phyloP scores from a whole-genome alignment of 2,888 invertebrate species.

The Drosophila pegasa region DNA sequence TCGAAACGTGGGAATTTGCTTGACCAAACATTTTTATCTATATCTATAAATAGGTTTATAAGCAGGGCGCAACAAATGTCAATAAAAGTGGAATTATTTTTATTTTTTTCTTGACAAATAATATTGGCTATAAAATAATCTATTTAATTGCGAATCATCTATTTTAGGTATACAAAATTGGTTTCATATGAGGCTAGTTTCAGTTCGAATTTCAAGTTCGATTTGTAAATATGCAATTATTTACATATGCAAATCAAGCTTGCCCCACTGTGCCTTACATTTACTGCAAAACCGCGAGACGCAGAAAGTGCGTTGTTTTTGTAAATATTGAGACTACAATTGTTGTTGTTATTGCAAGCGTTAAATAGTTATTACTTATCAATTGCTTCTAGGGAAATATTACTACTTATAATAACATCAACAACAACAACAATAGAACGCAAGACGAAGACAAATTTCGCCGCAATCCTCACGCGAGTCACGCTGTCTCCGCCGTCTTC shows the following conservation, averaged over 20 bases:
- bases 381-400: conserved; percentile 19
- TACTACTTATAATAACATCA: conserved; percentile 10
- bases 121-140: neutral
- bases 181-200: too few species aligned
- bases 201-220: neutral
- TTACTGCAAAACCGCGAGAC: conserved; percentile 1
- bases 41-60: neutral
- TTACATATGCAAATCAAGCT: neutral
- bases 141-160: neutral
- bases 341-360: conserved; percentile 30
- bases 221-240: neutral
- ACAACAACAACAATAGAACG: neutral
- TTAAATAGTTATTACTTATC: conserved; percentile 34
- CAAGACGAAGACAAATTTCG: conserved; percentile 30
- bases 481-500: conserved; percentile 25
- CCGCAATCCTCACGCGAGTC: conserved; percentile 28
- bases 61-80: neutral
- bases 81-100: neutral
- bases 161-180: too few species aligned
- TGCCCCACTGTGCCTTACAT: conserved; percentile 42
- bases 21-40: conserved; percentile 8
- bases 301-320: conserved; percentile 26
- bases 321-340: conserved; percentile 21
- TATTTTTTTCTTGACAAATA: neutral
- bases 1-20: conserved; percentile 5